A percentile compares a stretch with the other conserved stretches of the same genome.
phyloP scores from a whole-genome alignment of 2,888 invertebrate genomes.

The Phanerotoma sp. region DNA sequence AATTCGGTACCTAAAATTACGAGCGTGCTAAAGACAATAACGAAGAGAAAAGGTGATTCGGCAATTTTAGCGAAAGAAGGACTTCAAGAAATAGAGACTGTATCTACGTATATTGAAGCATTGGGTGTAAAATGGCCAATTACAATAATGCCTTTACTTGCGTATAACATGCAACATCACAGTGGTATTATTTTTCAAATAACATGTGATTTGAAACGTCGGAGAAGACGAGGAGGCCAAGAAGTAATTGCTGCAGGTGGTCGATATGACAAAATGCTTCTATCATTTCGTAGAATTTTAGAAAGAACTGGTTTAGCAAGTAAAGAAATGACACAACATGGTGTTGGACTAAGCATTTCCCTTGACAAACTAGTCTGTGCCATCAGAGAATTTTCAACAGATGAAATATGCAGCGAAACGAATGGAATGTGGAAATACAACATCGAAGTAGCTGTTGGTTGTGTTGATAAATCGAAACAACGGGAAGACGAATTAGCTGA shows the following conservation, averaged over 20 bases:
- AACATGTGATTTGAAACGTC: slow-evolving; percentile 63
- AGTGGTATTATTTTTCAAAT: slow-evolving; percentile 72
- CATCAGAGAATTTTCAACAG: slow-evolving; percentile 59
- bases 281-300: slow-evolving; percentile 66
- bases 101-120: slow-evolving; percentile 70
- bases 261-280: slow-evolving; percentile 82
- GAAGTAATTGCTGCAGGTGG: slow-evolving; percentile 87
- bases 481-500: slow-evolving; percentile 62
- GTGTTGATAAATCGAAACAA: slow-evolving; percentile 63
- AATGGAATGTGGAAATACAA: slow-evolving; percentile 57
- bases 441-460: slow-evolving; percentile 69
- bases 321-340: slow-evolving; percentile 60
- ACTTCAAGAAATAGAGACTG: slow-evolving; percentile 72
- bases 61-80: slow-evolving; percentile 69
- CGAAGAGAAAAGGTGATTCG: slow-evolving; percentile 67
- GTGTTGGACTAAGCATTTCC: slow-evolving; percentile 83
- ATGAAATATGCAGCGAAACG: slow-evolving; percentile 44
- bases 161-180: slow-evolving; percentile 65
- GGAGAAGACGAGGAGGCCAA: slow-evolving; percentile 60
- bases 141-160: slow-evolving; percentile 63
- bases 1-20: slow-evolving; percentile 64
- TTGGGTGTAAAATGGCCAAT: slow-evolving; percentile 73
- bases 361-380: slow-evolving; percentile 74
- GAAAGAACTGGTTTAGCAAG: slow-evolving; percentile 50
- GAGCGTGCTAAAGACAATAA: slow-evolving; percentile 66